These are phyloP conservation scores for Mythimna impura DNA, from an alignment of 2,888 invertebrate genomes.

Conservation along the genomic window DNA sequence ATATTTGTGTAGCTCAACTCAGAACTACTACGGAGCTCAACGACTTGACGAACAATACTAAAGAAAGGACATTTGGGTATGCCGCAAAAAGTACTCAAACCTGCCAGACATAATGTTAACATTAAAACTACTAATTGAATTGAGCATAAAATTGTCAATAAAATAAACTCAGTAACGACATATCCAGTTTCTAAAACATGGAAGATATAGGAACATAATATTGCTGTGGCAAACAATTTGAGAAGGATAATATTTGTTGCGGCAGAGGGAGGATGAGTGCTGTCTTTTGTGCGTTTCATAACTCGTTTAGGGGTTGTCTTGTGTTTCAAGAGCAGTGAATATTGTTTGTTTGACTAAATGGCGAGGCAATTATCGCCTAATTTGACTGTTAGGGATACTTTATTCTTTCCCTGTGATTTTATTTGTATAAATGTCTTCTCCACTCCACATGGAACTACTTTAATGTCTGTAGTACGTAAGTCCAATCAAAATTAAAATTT, in stretches of 20 bases:
- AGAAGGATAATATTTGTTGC: slow-evolving; percentile 26
- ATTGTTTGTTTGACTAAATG: background rate
- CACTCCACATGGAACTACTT: no score
- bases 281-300: slow-evolving; percentile 19
- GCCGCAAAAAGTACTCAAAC: no score
- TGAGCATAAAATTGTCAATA: background rate
- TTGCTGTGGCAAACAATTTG: slow-evolving; percentile 36
- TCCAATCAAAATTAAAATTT: no score
- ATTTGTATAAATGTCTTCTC: no score
- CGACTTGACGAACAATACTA: no score
- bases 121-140: background rate
- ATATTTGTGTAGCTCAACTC: no score
- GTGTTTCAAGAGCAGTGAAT: slow-evolving; percentile 8
- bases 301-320: slow-evolving; percentile 11
- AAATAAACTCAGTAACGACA: background rate
- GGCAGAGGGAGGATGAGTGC: slow-evolving; percentile 3
- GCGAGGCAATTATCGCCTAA: background rate
- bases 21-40: no score
- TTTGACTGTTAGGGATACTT: background rate
- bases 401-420: no score
- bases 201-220: slow-evolving; percentile 27
- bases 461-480: no score
- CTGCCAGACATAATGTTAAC: no score
- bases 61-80: no score
- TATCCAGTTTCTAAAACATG: slow-evolving; percentile 20